Conservation (phyloP, 2,888 invertebrate species). For the Torymus aiolomorphi region DNA sequence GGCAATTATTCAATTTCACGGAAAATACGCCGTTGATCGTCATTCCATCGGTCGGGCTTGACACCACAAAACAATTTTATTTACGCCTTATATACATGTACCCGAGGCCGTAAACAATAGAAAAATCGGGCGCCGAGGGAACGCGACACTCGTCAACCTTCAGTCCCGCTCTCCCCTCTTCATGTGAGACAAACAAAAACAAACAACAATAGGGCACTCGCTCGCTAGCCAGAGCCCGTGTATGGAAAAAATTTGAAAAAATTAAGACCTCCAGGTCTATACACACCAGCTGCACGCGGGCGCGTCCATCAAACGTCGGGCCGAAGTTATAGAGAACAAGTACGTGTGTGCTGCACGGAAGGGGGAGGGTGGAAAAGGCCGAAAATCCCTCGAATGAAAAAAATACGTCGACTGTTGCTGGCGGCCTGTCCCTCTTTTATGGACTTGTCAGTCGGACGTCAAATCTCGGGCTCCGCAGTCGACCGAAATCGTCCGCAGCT, state of each 20-base stretch:
- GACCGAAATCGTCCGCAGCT: background rate
- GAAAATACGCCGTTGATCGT: no score
- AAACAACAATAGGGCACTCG: background rate
- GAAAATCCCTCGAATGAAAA: background rate
- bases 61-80: no score
- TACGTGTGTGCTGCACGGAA: no score
- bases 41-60: no score
- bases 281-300: background rate
- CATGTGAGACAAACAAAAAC: background rate
- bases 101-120: no score
- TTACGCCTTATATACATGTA: no score
- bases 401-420: background rate
- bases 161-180: no score
- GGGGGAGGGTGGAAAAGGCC: background rate
- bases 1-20: no score
- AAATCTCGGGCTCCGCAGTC: background rate
- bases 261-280: background rate
- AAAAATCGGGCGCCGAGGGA: no score
- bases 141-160: no score
- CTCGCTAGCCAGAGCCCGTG: background rate
- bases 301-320: constrained; percentile 11
- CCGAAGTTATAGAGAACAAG: background rate
- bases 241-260: background rate
- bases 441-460: constrained; percentile 24
- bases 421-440: background rate